phyloP scores from a whole-genome alignment of 1,140 invertebrate species.

The Vollenhovia emeryi region DNA sequence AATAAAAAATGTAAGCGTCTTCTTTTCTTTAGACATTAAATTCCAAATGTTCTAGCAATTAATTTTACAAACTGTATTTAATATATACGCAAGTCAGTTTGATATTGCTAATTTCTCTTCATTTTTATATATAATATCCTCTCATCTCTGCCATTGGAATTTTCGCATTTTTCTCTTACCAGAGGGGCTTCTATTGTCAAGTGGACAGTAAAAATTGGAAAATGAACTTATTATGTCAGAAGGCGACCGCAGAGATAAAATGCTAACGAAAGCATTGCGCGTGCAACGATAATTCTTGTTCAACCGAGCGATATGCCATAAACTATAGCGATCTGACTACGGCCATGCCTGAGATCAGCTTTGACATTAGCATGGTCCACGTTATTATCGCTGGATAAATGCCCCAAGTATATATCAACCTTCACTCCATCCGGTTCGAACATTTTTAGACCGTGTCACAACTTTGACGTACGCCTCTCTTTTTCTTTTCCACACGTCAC shows the following conservation, averaged over 20 bases:
- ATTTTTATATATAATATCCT: neutral
- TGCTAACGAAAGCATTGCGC: slow-evolving; percentile 45
- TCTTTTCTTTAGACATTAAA: neutral
- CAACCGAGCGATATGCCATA: slow-evolving; percentile 47
- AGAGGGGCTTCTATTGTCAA: neutral
- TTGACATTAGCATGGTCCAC: slow-evolving; percentile 64
- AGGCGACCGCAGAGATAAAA: slow-evolving; percentile 16
- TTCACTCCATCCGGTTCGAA: slow-evolving; percentile 50
- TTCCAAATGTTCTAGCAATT: neutral
- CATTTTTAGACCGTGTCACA: slow-evolving; percentile 53
- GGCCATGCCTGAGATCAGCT: slow-evolving; percentile 43
- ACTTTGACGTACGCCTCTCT: slow-evolving; percentile 21
- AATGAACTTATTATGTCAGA: slow-evolving; percentile 44
- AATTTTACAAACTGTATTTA: neutral
- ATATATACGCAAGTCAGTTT: neutral
- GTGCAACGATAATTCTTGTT: slow-evolving; percentile 61
- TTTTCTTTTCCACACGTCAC: neutral
- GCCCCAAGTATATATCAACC: slow-evolving; percentile 49
- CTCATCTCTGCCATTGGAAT: neutral
- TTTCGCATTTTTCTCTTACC: neutral
- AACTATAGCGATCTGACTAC: slow-evolving; percentile 37
- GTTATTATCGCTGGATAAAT: slow-evolving; percentile 49
- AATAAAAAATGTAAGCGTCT: neutral
- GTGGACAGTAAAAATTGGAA: slow-evolving; percentile 3
- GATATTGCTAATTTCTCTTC: neutral